Evolutionary conservation across 2,113 vertebrate species (phyloP).

Genomic region (Psettodes erumei): DNA sequence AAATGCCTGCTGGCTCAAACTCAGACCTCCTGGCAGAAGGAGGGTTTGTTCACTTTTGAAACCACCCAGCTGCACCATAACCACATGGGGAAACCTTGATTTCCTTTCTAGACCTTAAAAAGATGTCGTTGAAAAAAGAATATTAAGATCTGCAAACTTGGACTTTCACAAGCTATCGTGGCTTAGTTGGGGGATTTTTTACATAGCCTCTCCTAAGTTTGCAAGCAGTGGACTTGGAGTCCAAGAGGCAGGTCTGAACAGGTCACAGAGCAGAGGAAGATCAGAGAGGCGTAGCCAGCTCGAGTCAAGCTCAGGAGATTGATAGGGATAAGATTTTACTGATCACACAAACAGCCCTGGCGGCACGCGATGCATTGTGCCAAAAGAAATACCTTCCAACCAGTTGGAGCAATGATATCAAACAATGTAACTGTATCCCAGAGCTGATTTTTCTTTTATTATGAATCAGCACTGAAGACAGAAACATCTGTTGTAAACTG

Average conservation of each 20-base stretch:
- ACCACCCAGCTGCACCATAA: slow-evolving; percentile 28
- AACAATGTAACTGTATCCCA: not conserved
- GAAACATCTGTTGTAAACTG: not conserved
- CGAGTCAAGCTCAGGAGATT: slow-evolving; percentile 37
- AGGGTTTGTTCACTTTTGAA: not conserved
- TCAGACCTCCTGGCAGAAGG: slow-evolving; percentile 23
- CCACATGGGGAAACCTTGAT: not conserved
- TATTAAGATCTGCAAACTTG: not conserved
- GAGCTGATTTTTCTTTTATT: not conserved
- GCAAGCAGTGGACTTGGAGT: slow-evolving; percentile 13
- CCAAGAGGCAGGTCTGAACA: slow-evolving; percentile 54
- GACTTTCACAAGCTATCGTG: not conserved
- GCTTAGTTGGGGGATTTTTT: not conserved
- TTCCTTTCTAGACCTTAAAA: not conserved
- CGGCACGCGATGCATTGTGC: slow-evolving; percentile 9
- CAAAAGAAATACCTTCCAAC: not conserved
- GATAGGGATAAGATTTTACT: slow-evolving; percentile 41
- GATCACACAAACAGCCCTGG: slow-evolving; percentile 37
- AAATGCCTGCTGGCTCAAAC: slow-evolving; percentile 17
- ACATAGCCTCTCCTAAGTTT: not conserved
- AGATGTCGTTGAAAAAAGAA: slow-evolving; percentile 3
- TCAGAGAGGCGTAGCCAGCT: slow-evolving; percentile 13
- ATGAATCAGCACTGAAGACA: not conserved
- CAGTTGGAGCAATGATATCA: not conserved
- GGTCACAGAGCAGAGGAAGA: slow-evolving; percentile 28